Conservation (phyloP, 2,888 invertebrate genomes). For the Phengaris alcon region DNA sequence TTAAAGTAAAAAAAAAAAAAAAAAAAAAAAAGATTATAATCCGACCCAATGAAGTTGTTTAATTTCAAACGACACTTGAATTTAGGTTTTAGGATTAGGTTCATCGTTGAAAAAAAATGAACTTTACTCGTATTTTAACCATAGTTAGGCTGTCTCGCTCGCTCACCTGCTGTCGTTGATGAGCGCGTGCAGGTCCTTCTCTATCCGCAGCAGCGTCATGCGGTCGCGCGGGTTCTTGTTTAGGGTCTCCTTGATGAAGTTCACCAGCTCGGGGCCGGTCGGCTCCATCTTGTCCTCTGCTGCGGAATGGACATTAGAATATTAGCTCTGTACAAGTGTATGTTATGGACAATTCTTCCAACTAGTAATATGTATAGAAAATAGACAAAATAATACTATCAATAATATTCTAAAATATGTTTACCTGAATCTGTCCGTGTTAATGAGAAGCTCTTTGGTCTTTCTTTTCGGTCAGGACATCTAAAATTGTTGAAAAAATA, state of each 20-base stretch:
- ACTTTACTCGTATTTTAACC: too few relatives aligned
- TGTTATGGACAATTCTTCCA: too few relatives aligned
- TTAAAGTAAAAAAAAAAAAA: too few relatives aligned
- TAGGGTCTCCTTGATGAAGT: slow-evolving; percentile 93
- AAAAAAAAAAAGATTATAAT: too few relatives aligned
- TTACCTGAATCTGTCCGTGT: slow-evolving; percentile 63
- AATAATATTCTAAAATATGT: not conserved
- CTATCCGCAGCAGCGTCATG: slow-evolving; percentile 89
- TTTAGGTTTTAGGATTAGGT: too few relatives aligned
- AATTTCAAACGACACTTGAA: too few relatives aligned
- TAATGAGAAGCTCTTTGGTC: slow-evolving; percentile 57
- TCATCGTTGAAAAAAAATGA: too few relatives aligned
- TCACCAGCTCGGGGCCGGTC: slow-evolving; percentile 85
- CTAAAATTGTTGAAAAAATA: slow-evolving; percentile 46
- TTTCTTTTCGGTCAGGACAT: slow-evolving; percentile 64
- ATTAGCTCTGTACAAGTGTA: too few relatives aligned
- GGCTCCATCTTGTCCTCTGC: slow-evolving; percentile 61
- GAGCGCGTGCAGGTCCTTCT: slow-evolving; percentile 90
- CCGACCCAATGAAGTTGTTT: too few relatives aligned
- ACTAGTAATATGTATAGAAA: too few relatives aligned
- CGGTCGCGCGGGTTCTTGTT: slow-evolving; percentile 95
- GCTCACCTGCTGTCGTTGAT: slow-evolving; percentile 88
- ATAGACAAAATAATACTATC: not conserved
- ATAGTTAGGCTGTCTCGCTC: not conserved
- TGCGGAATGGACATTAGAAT: not conserved